These are phyloP conservation scores for Eulemur albifrons DNA, from an alignment of 2,797 vertebrate species.

Conservation along the genomic window DNA sequence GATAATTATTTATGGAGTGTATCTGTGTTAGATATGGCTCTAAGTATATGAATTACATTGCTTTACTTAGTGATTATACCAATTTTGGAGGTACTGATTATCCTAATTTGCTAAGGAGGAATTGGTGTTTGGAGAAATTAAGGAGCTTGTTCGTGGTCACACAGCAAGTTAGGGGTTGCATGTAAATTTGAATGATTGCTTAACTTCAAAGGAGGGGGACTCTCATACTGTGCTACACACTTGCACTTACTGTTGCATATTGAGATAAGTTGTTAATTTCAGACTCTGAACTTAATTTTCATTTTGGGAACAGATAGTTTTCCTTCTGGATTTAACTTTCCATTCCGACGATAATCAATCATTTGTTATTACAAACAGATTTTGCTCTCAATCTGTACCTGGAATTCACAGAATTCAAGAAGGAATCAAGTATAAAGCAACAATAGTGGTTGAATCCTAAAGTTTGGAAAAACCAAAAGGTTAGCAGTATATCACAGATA, in stretches of 20 bases:
- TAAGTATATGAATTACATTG: neutral
- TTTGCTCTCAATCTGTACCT: conserved; percentile 24
- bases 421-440: neutral
- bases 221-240: rapidly evolving
- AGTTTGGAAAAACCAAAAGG: neutral
- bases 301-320: neutral
- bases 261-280: neutral
- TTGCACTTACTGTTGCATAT: neutral
- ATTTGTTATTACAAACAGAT: neutral
- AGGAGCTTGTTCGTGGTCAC: neutral
- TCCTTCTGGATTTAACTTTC: conserved; percentile 11
- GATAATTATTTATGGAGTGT: neutral
- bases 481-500: neutral
- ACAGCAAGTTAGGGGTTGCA: neutral
- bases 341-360: neutral
- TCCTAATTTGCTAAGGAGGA: neutral
- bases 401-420: conserved; percentile 1
- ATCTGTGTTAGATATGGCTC: neutral
- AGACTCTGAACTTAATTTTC: conserved; percentile 4
- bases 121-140: neutral
- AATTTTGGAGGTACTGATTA: neutral
- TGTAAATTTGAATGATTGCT: neutral
- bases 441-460: neutral
- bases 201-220: neutral
- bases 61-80: neutral